Evolutionary conservation across 2,113 vertebrate genomes (phyloP).

Genomic region (Trochalopteron elliotii): DNA sequence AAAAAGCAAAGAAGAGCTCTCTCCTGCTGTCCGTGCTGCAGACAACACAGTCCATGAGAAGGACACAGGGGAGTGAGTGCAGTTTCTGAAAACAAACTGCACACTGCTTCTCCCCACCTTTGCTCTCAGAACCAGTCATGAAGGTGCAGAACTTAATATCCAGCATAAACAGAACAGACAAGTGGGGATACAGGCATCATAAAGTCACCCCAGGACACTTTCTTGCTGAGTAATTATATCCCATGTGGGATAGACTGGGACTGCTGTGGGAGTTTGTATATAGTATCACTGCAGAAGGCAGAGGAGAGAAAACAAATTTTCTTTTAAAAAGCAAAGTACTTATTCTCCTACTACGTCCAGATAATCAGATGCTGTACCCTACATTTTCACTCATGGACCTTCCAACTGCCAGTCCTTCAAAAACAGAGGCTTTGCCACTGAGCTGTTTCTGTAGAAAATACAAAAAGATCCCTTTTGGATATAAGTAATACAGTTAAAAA

Average conservation of each 20-base stretch:
- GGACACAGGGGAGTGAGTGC: not conserved
- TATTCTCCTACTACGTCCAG: not conserved
- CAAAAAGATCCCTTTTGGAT: not conserved
- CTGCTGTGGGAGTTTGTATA: not conserved
- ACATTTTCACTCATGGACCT: not conserved
- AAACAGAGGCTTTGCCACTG: not conserved
- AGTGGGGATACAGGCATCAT: not conserved
- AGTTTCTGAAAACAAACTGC: not conserved
- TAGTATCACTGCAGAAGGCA: not conserved
- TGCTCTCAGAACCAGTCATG: not conserved
- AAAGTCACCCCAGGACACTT: not conserved
- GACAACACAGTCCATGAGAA: not conserved
- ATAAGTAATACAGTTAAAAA: not conserved
- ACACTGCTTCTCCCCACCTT: not conserved
- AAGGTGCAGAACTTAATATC: not conserved
- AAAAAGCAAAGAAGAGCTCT: not conserved
- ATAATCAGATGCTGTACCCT: not conserved
- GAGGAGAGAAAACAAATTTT: not conserved
- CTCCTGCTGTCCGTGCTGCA: not conserved
- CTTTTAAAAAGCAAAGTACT: not conserved
- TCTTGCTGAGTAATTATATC: not conserved
- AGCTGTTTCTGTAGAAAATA: not conserved
- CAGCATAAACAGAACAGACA: not conserved
- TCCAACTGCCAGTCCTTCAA: not conserved
- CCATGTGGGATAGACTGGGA: not conserved